Base-by-base conservation (phyloP, 2,113 vertebrate genomes). In the Dromiciops gliroides region DNA sequence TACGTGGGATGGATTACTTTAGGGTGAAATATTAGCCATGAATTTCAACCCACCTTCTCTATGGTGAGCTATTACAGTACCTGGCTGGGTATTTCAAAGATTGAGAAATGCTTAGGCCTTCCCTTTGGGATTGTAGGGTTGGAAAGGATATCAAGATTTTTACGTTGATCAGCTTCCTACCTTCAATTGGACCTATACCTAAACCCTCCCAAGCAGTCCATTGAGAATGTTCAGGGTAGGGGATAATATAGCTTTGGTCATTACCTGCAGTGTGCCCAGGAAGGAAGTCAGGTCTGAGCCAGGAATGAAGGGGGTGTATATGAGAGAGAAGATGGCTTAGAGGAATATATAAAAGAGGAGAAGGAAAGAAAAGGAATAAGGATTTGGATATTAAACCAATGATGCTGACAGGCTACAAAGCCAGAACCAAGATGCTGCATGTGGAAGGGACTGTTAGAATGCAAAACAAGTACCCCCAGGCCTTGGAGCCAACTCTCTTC, bases 401-500 rank as follows among this genome's bases (percentile, higher is more conserved):
- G 83, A 92, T 89, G 56, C 88, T 44, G 49, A 50, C 49, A 50
- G 90, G 50, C 5, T 88, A 24, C 10, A 88, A 7, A 51, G 51
- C 31, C 89, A 0, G 14, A 89, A 49, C 47, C 26, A 56, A 11
- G 11, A 44, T 24, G n/a, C 7, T 92, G 88, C 51, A 44, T 50
- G 19, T 31, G 31, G 60, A 94, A 22, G 88, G 92, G 47, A 93
- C 16, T 83, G 7, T 0, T 88, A 53, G 90, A n/a, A 92, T 83
- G n/a, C 51, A 48, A 97, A 96, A 93, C 89, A 92, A 96, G 75
- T 50, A 52, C 91, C 67, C 16, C 4, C 60, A 96, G 44, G 91
- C 94, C 91, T 94, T 91, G 95, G 89, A 97, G 96, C 53, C 95
- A 95, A 96, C 60, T 92, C 90, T 97, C 97, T 98, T 89, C 95